Base-by-base conservation (phyloP, 2,113 vertebrate species). In the Irena cyanogastra region DNA sequence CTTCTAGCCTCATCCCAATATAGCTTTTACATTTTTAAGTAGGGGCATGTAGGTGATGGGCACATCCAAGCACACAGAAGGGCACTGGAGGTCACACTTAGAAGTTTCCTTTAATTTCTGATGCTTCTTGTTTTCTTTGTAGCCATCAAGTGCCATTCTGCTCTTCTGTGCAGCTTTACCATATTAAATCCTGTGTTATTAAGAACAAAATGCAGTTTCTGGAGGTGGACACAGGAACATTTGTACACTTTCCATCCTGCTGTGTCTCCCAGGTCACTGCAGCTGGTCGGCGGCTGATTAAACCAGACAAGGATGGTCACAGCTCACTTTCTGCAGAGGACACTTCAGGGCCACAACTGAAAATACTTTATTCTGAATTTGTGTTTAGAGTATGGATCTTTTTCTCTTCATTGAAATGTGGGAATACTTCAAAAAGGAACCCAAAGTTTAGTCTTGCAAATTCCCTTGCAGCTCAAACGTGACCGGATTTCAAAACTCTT, bases 21-120 rank as follows among this genome's bases (percentile, higher is more conserved):
- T 28, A 86, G 50, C 49, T 92, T 81, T 93, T 75, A 50, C 42
- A 66, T 77, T 89, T 91, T 77, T 68, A 88, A 66, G 31, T 44
- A 26, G 75, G 28, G 50, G 21, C n/a, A 42, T 7, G 0, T 24
- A 39, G 52, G 41, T 49, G 69, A 94, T 86, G 28, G 45, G 47
- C 77, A 74, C 3, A 10, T 54, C 74, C 37, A 35, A 4, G 28
- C 63, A 24, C 77, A 35, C 33, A n/a, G 70, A 65, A 85, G 74
- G 50, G 57, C 63, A 76, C 14, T 69, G 83, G 27, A 92, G 65
- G 66, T 92, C 50, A 54, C 45, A 10, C 14, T 47, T 41, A 86
- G 27, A 86, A 90, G 33, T 64, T 89, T 54, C 3, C 60, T 77
- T 61, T 54, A 31, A 56, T 37, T 66, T 83, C 27, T 44, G 16